A percentile compares a stretch with the other conserved stretches of the same genome.
These are phyloP conservation scores for Ips nitidus DNA, from an alignment of 1,140 invertebrate species.

Conservation along the genomic window DNA sequence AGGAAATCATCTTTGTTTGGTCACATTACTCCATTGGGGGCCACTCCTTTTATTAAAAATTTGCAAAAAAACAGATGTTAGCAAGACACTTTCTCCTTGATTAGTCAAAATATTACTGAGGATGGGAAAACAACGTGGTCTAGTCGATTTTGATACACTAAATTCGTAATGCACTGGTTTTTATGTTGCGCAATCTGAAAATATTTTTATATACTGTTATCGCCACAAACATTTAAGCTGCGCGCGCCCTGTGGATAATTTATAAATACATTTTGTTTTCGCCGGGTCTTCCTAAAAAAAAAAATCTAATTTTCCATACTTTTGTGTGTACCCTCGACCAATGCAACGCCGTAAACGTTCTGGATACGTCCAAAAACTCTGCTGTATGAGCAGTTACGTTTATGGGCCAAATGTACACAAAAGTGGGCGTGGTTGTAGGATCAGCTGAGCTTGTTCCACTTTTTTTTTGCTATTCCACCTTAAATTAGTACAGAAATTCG, in stretches of 20 bases:
- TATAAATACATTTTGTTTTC: slow-evolving; percentile 35
- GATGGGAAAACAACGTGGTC: no score
- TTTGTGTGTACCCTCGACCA: no score
- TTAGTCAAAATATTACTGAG: not conserved
- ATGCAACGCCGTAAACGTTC: not conserved
- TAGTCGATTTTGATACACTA: not conserved
- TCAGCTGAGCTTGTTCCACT: slow-evolving; percentile 41
- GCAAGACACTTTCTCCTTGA: slow-evolving; percentile 5
- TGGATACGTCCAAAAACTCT: not conserved
- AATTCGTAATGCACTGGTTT: slow-evolving; percentile 3
- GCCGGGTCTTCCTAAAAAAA: slow-evolving; percentile 7
- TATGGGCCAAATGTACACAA: slow-evolving; percentile 46
- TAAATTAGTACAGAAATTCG: no score
- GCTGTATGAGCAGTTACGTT: slow-evolving; percentile 45
- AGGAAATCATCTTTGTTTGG: no score
- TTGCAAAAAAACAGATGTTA: no score
- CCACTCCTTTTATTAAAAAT: slow-evolving; percentile 18
- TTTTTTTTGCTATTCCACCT: no score
- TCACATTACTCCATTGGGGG: not conserved
- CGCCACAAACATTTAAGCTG: slow-evolving; percentile 38
- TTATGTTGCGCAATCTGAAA: slow-evolving; percentile 40
- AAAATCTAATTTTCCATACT: no score
- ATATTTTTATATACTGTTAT: slow-evolving; percentile 32
- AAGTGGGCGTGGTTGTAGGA: slow-evolving; percentile 47
- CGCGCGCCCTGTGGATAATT: slow-evolving; percentile 34